Evolutionary conservation across 2,797 vertebrate genomes (phyloP).

Genomic region (Phoxinus dragarum): DNA sequence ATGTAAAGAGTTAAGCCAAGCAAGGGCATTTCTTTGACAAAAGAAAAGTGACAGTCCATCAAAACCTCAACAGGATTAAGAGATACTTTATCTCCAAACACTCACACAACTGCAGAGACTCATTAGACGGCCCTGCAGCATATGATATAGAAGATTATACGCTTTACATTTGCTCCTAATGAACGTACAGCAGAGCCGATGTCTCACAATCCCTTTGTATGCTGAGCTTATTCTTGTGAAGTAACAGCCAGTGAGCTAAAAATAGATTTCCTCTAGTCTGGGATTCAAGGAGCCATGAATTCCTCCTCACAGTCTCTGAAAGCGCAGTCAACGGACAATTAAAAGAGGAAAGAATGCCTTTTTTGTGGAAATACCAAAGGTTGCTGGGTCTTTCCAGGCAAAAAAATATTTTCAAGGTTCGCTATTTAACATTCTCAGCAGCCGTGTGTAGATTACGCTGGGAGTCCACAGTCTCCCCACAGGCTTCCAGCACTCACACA

Average conservation of each 20-base stretch:
- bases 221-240: constrained; percentile 62
- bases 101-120: constrained; percentile 24
- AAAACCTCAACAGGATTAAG: constrained; percentile 69
- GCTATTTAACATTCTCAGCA: constrained; percentile 63
- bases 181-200: constrained; percentile 42
- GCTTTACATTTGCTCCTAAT: constrained; percentile 54
- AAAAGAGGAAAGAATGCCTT: constrained; percentile 55
- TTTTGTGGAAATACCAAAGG: constrained; percentile 64
- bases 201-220: constrained; percentile 48
- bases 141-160: constrained; percentile 59
- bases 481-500: constrained; percentile 63
- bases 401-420: constrained; percentile 55
- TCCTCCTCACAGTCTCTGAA: constrained; percentile 48
- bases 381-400: constrained; percentile 44
- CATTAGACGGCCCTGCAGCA: constrained; percentile 27
- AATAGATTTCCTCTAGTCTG: constrained; percentile 61
- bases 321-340: constrained; percentile 59
- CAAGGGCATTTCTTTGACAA: constrained; percentile 70
- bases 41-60: constrained; percentile 65
- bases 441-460: constrained; percentile 61
- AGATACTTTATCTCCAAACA: constrained; percentile 53
- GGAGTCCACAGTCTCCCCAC: constrained; percentile 61
- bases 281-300: constrained; percentile 56
- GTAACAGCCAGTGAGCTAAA: constrained; percentile 63
- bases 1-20: constrained; percentile 56